A percentile compares a stretch with the other conserved stretches of the same genome.
These are phyloP conservation scores for Cynopterus brachyotis DNA, from an alignment of 2,113 vertebrate genomes.

Conservation along the genomic window DNA sequence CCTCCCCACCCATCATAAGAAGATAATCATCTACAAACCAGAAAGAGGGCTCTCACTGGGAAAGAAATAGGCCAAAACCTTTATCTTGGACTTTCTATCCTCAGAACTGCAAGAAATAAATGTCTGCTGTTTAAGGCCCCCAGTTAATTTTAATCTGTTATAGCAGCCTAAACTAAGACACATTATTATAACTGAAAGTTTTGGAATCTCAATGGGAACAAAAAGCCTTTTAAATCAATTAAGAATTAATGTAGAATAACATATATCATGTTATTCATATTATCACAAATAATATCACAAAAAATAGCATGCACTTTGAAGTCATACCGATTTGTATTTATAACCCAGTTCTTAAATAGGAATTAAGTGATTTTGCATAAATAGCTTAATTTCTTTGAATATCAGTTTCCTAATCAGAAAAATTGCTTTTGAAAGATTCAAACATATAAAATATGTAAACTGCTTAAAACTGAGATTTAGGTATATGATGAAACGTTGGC, in stretches of 20 bases:
- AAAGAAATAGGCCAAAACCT: neutral
- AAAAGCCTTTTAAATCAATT: conserved; percentile 6
- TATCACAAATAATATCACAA: neutral
- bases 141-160: neutral
- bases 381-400: neutral
- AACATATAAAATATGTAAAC: neutral
- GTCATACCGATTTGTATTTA: neutral
- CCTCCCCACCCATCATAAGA: neutral
- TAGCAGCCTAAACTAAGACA: neutral
- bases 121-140: neutral
- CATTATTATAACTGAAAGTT: neutral
- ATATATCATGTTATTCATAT: too few species aligned
- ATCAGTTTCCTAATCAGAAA: neutral
- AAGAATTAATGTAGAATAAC: neutral
- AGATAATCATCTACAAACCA: neutral
- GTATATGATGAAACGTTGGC: neutral
- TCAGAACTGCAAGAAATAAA: neutral
- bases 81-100: neutral
- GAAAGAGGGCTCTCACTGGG: neutral
- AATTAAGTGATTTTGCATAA: neutral
- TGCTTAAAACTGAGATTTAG: neutral
- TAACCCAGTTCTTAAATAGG: neutral
- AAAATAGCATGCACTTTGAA: neutral
- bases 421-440: neutral
- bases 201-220: neutral